These are phyloP conservation scores for Parapristionchus giblindavisi DNA, from an alignment of 2,888 invertebrate species.

Conservation along the genomic window DNA sequence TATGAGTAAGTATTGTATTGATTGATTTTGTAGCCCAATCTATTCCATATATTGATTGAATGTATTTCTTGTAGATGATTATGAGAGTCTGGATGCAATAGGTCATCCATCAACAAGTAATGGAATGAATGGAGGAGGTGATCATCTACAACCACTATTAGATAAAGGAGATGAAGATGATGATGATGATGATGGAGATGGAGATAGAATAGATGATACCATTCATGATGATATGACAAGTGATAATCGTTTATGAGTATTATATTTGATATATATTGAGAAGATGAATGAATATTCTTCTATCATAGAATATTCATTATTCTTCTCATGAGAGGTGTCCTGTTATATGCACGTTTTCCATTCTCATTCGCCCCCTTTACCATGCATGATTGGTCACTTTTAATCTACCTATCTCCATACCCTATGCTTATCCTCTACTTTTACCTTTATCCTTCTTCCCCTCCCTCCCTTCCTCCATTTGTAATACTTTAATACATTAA, in stretches of 20 bases:
- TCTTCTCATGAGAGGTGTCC: slow-evolving; percentile 10
- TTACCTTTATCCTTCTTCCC: too few species aligned
- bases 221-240: slow-evolving; percentile 19
- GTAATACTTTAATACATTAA: too few species aligned
- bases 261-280: slow-evolving; percentile 22
- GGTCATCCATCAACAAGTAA: slow-evolving; percentile 1
- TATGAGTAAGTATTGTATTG: slow-evolving; percentile 15
- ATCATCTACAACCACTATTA: too few species aligned
- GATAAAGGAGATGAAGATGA: slow-evolving; percentile 3
- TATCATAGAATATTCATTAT: slow-evolving; percentile 1
- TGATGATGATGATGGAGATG: slow-evolving; percentile 1
- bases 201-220: slow-evolving; percentile 11
- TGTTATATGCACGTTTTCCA: slow-evolving; percentile 27
- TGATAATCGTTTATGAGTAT: too few species aligned
- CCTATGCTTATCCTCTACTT: too few species aligned
- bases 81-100: slow-evolving; percentile 14
- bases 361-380: slow-evolving; percentile 9
- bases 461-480: too few species aligned
- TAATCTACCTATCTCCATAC: too few species aligned
- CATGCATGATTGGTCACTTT: slow-evolving; percentile 33
- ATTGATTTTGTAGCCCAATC: neutral
- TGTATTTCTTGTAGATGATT: slow-evolving; percentile 6
- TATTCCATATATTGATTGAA: neutral
- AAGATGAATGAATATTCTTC: slow-evolving; percentile 6
- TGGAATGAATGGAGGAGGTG: slow-evolving; percentile 27